Percentiles rank a stretch among this genome's conserved stretches.
These are phyloP conservation scores for Trilocha varians DNA, from an alignment of 2,888 invertebrate species.

Conservation along the genomic window DNA sequence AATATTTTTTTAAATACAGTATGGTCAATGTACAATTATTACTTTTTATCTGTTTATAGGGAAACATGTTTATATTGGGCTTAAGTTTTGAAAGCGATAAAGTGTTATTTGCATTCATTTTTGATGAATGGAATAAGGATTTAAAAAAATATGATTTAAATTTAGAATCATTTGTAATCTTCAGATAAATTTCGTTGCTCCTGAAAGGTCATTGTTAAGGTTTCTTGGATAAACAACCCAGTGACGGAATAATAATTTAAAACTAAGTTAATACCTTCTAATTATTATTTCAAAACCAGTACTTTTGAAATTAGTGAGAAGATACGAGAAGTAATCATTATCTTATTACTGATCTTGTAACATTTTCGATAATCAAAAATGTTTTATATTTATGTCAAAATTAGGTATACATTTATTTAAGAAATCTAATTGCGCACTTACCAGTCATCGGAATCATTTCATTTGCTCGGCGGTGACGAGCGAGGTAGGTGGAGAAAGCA, in stretches of 20 bases:
- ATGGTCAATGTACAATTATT: neutral
- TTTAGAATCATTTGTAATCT: neutral
- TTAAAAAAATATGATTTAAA: neutral
- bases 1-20: too few species aligned
- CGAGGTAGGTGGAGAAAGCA: slow-evolving; percentile 57
- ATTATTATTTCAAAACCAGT: too few species aligned
- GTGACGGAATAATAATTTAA: neutral
- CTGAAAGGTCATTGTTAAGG: neutral
- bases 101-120: neutral
- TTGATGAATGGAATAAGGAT: neutral
- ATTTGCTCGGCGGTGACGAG: slow-evolving; percentile 41
- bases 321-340: too few species aligned
- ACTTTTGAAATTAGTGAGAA: too few species aligned
- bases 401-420: too few species aligned
- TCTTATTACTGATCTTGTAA: too few species aligned
- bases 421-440: too few species aligned
- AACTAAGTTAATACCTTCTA: too few species aligned
- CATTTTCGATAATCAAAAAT: too few species aligned
- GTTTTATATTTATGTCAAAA: too few species aligned
- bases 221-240: neutral
- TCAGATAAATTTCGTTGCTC: neutral
- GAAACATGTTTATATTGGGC: neutral
- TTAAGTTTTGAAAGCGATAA: neutral
- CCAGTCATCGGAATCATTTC: slow-evolving; percentile 44
- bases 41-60: too few species aligned